Evolutionary conservation across 2,888 invertebrate genomes (phyloP), one percentile per base, ranked within the genome.

Genomic region (Parnassius orleans): DNA sequence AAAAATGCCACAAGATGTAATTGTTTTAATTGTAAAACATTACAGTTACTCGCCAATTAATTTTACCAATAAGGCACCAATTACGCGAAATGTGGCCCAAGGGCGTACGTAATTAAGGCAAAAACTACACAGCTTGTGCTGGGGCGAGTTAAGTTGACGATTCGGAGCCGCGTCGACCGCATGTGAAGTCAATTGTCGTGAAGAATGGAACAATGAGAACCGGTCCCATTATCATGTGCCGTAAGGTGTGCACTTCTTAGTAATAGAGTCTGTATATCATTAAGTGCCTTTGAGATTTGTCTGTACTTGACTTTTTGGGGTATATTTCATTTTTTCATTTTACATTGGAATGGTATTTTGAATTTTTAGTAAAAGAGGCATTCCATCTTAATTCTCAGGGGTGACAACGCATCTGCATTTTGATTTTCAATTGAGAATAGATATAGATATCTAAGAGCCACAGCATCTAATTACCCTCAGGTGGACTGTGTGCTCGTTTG

Each of bases 141-240:
- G 48, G 60, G 51, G 52, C 48, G 51, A 51, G 44, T 51, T 52
- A 57, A 15, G n/a, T 42, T 57, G 53, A 51, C 57, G 33, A 46
- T 51, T 14, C 55, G 44, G 44, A 19, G 43, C 24, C 24, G 55
- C n/a, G 19, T 42, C 11, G 42, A 19, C 33, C 48, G 50, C 57
- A 53, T 54, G 51, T 53, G 44, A 52, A 63, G 56, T 60, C 52
- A 48, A 60, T 51, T 63, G 57, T 63, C 63, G 59, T 56, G 63
- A 60, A 52, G 60, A 56, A 60, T 63, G 60, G 52, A 56, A 63
- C 63, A 63, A 63, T 60, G 56, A 63, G 43, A 60, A 63, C 63
- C 63, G 63, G 63, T 56, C 63, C 56, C 42, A 63, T 63, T 57
- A 63, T 47, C 52, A 53, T 63, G 53, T 52, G 55, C 63, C 53